Conservation (phyloP, 1,140 invertebrate genomes). For the Zaprionus lachaisei region DNA sequence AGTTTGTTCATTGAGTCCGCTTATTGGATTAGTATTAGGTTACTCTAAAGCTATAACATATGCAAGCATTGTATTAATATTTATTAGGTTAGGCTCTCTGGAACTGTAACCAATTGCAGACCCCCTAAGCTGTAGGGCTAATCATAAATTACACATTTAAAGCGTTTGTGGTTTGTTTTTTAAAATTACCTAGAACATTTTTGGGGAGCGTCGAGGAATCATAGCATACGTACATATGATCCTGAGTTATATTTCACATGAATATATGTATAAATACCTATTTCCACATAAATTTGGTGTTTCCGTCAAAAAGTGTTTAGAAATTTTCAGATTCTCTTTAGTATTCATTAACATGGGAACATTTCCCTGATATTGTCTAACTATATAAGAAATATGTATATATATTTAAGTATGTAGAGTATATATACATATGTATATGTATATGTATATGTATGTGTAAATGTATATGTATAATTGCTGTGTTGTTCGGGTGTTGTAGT, state of each 20-base stretch:
- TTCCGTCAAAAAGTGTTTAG: slow-evolving; percentile 59
- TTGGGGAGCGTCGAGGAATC: slow-evolving; percentile 35
- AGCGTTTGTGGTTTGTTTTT: slow-evolving; percentile 47
- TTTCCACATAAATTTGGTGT: slow-evolving; percentile 56
- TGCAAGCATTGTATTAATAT: slow-evolving; percentile 24
- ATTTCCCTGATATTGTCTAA: slow-evolving; percentile 82
- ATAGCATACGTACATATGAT: slow-evolving; percentile 47
- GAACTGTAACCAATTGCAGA: slow-evolving; percentile 25
- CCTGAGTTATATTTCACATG: slow-evolving; percentile 29
- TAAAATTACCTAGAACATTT: neutral
- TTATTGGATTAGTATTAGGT: slow-evolving; percentile 29
- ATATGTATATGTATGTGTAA: slow-evolving; percentile 15
- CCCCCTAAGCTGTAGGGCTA: slow-evolving; percentile 28
- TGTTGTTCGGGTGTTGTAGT: slow-evolving; percentile 5
- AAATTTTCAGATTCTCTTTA: slow-evolving; percentile 33
- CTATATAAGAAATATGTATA: slow-evolving; percentile 65
- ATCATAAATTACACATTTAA: slow-evolving; percentile 65
- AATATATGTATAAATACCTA: slow-evolving; percentile 18
- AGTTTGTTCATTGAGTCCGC: slow-evolving; percentile 50
- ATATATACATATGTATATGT: slow-evolving; percentile 4
- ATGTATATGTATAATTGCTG: slow-evolving; percentile 34
- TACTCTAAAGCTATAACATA: slow-evolving; percentile 64
- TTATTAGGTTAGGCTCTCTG: neutral
- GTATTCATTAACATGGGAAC: slow-evolving; percentile 59
- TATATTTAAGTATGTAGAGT: slow-evolving; percentile 33